Base-by-base conservation (phyloP, 2,797 vertebrate species). In the Poeciliopsis infans region DNA sequence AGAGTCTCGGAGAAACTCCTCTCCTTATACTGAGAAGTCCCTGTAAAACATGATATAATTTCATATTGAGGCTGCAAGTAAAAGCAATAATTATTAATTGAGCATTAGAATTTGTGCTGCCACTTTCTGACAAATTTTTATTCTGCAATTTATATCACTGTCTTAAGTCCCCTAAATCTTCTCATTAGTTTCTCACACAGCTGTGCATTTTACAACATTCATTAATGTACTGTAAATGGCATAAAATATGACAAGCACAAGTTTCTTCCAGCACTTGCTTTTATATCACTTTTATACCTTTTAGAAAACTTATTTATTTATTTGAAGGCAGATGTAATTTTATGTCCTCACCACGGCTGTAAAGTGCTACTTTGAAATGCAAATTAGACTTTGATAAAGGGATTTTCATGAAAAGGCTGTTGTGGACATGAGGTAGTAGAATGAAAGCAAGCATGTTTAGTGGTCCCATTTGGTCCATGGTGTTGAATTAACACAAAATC, bases 271-370 rank as follows among this genome's bases (percentile, higher is more conserved):
- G 88, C 89, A 72, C 87, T 69, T 72, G 89, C 90, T 91, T 93
- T 94, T 92, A 93, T 91, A 92, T 93, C 84, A 87, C 93, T 91
- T 92, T 94, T 93, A 92, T 85, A 88, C 83, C 90, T 83, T 92
- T 95, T 94, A 91, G 87, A 92, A 92, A 88, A 88, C 79, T 83
- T 83, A 93, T 95, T 94, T 94, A 95, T 94, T 95, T 95, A 95
- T 96, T 93, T 93, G 89, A 93, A 93, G 91, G 92, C 95, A 96
- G 96, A 95, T 96, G 95, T 86, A 90, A 93, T 95, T 96, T 96
- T 95, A 96, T 95, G 91, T 93, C 88, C 91, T 90, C 85, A 77
- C 89, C 85, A 83, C 92, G 92, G 93, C 88, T 92, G 91, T 91
- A 93, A 93, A 95, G 93, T 93, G 86, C 88, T 91, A 92, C 93